These are phyloP conservation scores for Palloptera scutellata DNA, from an alignment of 2,888 invertebrate species.

Conservation along the genomic window DNA sequence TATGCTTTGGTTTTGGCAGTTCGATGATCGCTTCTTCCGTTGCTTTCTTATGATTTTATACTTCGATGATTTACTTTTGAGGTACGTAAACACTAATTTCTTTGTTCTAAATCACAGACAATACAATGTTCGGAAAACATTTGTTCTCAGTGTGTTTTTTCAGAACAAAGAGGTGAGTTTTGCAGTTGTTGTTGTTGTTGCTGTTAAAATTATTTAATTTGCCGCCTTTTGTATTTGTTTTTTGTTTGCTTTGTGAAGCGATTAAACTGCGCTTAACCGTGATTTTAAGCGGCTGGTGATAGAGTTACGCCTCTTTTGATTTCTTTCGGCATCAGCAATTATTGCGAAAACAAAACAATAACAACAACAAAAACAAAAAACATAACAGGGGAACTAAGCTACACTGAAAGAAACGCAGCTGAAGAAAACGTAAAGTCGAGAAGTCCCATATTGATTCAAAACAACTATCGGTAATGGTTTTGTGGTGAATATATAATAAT, in stretches of 20 bases:
- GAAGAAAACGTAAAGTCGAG: no score
- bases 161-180: constrained; percentile 23
- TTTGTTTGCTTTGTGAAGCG: neutral
- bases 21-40: constrained; percentile 45
- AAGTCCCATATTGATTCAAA: no score
- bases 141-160: neutral
- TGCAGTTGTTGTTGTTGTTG: neutral
- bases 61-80: constrained; percentile 29
- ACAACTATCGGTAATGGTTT: no score
- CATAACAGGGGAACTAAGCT: no score
- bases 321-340: constrained; percentile 30
- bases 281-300: constrained; percentile 46
- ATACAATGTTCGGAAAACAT: constrained; percentile 18
- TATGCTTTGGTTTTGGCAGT: constrained; percentile 38
- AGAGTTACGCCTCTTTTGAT: constrained; percentile 61
- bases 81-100: neutral
- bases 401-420: no score
- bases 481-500: no score
- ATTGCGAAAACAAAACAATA: neutral
- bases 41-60: constrained; percentile 21
- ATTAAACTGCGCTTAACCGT: constrained; percentile 1
- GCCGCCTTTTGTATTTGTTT: no score
- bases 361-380: neutral
- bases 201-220: no score
- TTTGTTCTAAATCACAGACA: constrained; percentile 23